Percentiles rank a stretch among this genome's conserved stretches.
Evolutionary conservation across 2,797 vertebrate species (phyloP).

Genomic region (Ambastaia sidthimunki): DNA sequence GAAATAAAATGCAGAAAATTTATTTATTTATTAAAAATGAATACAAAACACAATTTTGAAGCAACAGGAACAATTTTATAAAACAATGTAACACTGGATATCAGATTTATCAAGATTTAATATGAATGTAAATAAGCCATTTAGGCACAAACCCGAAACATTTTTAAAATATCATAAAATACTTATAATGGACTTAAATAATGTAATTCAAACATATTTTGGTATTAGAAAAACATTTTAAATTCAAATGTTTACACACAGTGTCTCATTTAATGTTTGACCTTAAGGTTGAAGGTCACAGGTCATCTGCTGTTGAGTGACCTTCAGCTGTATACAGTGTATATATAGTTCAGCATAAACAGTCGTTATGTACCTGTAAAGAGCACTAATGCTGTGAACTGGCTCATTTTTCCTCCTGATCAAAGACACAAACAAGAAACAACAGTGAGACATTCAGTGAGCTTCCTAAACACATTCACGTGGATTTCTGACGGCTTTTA

Average conservation of each 20-base stretch:
- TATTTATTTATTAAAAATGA: background rate
- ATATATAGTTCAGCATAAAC: background rate
- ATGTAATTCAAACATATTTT: too few species aligned
- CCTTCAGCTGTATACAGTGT: constrained; percentile 17
- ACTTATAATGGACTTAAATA: too few species aligned
- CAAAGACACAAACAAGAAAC: constrained; percentile 45
- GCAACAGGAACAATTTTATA: background rate
- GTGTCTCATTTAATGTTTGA: constrained; percentile 12
- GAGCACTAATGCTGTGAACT: constrained; percentile 52
- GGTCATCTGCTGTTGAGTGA: background rate
- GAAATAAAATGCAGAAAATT: constrained; percentile 9
- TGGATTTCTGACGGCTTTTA: background rate
- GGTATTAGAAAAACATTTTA: background rate
- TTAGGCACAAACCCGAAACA: too few species aligned
- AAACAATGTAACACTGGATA: background rate
- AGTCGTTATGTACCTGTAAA: constrained; percentile 61
- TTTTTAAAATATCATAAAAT: background rate
- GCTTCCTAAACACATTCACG: background rate
- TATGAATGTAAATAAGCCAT: too few species aligned
- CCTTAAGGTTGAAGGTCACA: constrained; percentile 18
- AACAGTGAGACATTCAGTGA: background rate
- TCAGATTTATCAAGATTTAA: too few species aligned
- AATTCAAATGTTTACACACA: background rate
- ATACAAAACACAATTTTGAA: constrained; percentile 1
- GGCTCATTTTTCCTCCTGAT: constrained; percentile 60